These are phyloP conservation scores for Monopis laevigella DNA, from an alignment of 2,888 invertebrate species.

Conservation along the genomic window DNA sequence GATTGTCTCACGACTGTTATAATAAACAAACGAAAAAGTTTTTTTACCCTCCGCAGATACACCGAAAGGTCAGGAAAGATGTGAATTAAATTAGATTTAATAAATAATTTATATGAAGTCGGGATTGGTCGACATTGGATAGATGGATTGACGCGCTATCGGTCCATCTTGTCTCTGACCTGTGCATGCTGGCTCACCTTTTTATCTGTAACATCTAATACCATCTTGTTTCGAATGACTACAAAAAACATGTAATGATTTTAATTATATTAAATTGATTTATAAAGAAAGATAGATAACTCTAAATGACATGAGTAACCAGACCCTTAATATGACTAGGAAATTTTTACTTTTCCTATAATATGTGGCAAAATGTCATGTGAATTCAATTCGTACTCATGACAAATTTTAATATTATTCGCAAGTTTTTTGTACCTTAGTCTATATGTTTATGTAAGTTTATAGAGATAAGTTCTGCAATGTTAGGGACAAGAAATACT, in stretches of 20 bases:
- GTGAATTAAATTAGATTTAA: constrained; percentile 64
- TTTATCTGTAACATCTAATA: constrained; percentile 58
- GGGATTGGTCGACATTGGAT: constrained; percentile 45
- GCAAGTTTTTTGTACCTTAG: too few species aligned
- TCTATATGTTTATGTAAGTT: too few species aligned
- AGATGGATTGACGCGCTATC: constrained; percentile 57
- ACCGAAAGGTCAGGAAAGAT: constrained; percentile 51
- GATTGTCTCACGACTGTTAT: constrained; percentile 20
- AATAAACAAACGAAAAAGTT: too few species aligned
- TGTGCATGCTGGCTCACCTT: constrained; percentile 48
- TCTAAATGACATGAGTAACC: too few species aligned
- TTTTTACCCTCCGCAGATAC: too few species aligned
- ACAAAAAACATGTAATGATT: constrained; percentile 66
- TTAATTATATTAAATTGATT: constrained; percentile 68
- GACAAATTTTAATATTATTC: too few species aligned
- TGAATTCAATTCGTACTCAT: too few species aligned
- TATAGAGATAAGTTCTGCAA: too few species aligned
- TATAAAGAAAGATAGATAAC: constrained; percentile 44
- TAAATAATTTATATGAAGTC: constrained; percentile 52
- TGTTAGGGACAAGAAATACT: too few species aligned
- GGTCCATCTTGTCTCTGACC: constrained; percentile 61
- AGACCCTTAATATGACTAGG: too few species aligned
- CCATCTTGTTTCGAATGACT: constrained; percentile 54
- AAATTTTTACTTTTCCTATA: too few species aligned
- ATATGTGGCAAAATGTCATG: too few species aligned